Evolutionary conservation across 2,113 vertebrate genomes (phyloP).

Genomic region (Neopipo cinnamomea): DNA sequence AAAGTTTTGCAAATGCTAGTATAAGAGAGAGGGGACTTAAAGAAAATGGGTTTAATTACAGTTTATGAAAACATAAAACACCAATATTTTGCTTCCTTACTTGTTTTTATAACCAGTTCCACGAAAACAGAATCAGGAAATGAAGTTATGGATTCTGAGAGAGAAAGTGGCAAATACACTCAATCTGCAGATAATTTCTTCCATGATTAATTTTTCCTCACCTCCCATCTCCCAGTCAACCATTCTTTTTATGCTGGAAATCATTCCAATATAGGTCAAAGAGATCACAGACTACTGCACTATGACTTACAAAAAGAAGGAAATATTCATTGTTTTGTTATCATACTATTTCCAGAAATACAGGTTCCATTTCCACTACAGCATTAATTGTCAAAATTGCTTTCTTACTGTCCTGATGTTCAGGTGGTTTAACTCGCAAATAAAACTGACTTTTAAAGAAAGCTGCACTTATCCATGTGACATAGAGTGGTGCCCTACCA

Average conservation of each 20-base stretch:
- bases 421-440: background rate
- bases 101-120: background rate
- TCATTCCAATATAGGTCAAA: background rate
- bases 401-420: background rate
- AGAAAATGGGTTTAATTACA: background rate
- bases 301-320: background rate
- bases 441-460: background rate
- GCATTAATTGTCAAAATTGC: background rate
- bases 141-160: background rate
- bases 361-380: background rate
- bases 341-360: background rate
- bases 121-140: slow-evolving; percentile 12
- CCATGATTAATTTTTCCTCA: background rate
- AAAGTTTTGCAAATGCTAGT: background rate
- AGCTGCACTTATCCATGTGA: background rate
- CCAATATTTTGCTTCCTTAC: background rate
- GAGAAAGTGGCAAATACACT: background rate
- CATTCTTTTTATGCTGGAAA: background rate
- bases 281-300: background rate
- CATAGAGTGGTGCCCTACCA: background rate
- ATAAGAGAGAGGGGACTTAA: background rate
- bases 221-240: background rate
- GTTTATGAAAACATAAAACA: background rate
- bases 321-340: background rate
- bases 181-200: background rate